These are phyloP conservation scores for Laupala kohalensis DNA, from an alignment of 1,140 invertebrate genomes.

Conservation along the genomic window DNA sequence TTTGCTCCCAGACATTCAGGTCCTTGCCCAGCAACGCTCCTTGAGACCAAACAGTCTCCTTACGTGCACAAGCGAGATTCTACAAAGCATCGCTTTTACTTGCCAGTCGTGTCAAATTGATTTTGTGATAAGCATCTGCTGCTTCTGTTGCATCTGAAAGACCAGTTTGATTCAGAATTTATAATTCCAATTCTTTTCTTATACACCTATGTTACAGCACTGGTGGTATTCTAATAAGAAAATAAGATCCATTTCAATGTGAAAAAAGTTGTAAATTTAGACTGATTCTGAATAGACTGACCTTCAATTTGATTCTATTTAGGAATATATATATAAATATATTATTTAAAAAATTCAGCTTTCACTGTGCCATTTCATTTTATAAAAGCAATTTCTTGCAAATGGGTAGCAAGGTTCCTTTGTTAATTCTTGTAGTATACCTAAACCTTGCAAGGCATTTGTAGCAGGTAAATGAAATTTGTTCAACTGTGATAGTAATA, in stretches of 20 bases:
- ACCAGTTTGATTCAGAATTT: background rate
- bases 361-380: background rate
- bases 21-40: slow-evolving; percentile 62
- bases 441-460: background rate
- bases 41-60: slow-evolving; percentile 54
- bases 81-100: slow-evolving; percentile 68
- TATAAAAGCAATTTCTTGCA: background rate
- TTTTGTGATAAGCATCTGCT: background rate
- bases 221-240: background rate
- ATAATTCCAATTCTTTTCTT: background rate
- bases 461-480: background rate
- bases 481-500: background rate
- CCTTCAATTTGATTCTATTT: background rate
- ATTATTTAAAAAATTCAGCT: background rate
- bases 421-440: background rate
- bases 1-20: slow-evolving; percentile 49
- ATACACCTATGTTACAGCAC: background rate
- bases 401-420: background rate
- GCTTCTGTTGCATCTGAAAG: background rate
- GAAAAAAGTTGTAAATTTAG: background rate
- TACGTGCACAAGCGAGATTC: slow-evolving; percentile 72
- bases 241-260: background rate
- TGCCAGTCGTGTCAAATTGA: slow-evolving; percentile 33
- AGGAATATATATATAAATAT: background rate
- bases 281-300: background rate